Evolutionary conservation across 2,888 invertebrate genomes (phyloP), one percentile per base, ranked within the genome.

Genomic region (Drosophila robusta): DNA sequence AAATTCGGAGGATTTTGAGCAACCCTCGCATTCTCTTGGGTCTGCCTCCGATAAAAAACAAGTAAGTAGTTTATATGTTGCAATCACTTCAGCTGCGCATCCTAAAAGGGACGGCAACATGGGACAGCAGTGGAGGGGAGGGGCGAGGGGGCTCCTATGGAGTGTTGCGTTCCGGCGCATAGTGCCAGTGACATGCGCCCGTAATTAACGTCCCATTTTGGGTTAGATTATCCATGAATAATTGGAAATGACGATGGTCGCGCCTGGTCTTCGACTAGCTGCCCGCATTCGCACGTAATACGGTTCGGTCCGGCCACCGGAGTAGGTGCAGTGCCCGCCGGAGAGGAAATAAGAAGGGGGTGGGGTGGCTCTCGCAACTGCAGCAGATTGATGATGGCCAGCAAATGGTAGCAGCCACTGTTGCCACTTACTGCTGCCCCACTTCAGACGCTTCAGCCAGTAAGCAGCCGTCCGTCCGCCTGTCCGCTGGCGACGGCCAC

Each of bases 161-260:
- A 34, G 36, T 38, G 36, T n/a, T 46, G 51, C 46, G n/a, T 24
- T n/a, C 26, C n/a, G 41, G 51, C 51, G 52, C 63, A 65, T 55
- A 61, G 64, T 82, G 88, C 61, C 76, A 66, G 36, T 87, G 88
- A 83, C 83, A 83, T 85, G 88, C 79, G 78, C 70, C 61, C 62
- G 91, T 91, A 92, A 92, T 92, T 91, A 92, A 91, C 90, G 91
- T 90, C 90, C 91, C 90, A 91, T 91, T 91, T 89, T 80, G 90
- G 90, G 90, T 90, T 91, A 90, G 90, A 92, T 92, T 91, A 90
- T 90, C 91, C 91, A 90, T 91, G 89, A 91, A 90, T 92, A 92
- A 92, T 91, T 91, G 91, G 86, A 62, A 74, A 78, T 70, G 67
- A 60, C 70, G 66, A 57, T 74, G 79, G 64, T 69, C 54, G 78